phyloP scores from a whole-genome alignment of 2,797 vertebrate species.

The Anomalospiza imberbis region DNA sequence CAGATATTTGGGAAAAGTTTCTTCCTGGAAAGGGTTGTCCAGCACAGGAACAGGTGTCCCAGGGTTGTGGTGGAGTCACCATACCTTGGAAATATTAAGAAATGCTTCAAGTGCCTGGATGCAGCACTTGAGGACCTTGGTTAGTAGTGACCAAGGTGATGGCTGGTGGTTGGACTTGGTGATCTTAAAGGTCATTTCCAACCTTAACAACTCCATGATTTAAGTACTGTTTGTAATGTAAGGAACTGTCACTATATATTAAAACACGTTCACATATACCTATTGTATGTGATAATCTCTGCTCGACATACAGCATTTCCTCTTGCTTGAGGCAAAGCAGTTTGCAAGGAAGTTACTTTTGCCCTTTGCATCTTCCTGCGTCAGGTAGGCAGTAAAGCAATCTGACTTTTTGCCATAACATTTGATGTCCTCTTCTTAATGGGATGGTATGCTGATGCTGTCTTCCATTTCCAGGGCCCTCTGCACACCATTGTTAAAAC shows the following conservation, averaged over 20 bases:
- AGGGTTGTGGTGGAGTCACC: not conserved
- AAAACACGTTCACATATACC: not conserved
- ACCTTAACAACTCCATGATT: not conserved
- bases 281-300: not conserved
- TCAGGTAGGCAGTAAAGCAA: not conserved
- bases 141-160: not conserved
- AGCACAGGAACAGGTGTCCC: rapidly evolving
- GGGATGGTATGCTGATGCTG: not conserved
- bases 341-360: not conserved
- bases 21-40: not conserved
- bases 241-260: not conserved
- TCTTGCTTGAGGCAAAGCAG: not conserved
- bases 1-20: not conserved
- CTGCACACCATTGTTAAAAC: not conserved
- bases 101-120: not conserved
- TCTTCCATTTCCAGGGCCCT: not conserved
- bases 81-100: not conserved
- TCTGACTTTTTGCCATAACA: not conserved
- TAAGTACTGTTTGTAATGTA: not conserved
- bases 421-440: not conserved
- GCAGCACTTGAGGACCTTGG: not conserved
- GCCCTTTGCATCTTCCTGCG: not conserved
- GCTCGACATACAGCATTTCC: not conserved
- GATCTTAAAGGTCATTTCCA: not conserved
- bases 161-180: not conserved